phyloP scores from a whole-genome alignment of 2,113 vertebrate genomes.

The Epinephelus lanceolatus region DNA sequence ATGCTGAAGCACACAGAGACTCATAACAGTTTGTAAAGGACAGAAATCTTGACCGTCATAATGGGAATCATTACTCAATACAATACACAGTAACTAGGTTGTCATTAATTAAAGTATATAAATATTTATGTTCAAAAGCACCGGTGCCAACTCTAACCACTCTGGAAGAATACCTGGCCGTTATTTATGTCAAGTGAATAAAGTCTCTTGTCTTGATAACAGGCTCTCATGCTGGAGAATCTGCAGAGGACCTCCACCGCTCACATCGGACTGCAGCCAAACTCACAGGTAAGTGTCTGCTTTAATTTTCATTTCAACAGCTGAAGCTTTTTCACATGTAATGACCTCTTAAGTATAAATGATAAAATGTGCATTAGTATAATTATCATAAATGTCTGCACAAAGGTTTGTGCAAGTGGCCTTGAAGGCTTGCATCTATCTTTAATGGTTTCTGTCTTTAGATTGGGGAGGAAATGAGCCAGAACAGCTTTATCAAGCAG shows the following conservation, averaged over 20 bases:
- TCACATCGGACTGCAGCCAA: slow-evolving; percentile 92
- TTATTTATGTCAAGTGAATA: slow-evolving; percentile 22
- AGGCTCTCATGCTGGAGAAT: slow-evolving; percentile 96
- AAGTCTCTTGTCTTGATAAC: slow-evolving; percentile 56
- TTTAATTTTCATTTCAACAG: slow-evolving; percentile 3
- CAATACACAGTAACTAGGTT: neutral
- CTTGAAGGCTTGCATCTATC: slow-evolving; percentile 10
- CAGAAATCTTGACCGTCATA: neutral
- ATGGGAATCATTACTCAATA: neutral
- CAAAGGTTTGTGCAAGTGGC: neutral
- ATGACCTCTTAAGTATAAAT: neutral
- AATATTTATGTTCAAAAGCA: neutral
- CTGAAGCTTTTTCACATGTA: neutral
- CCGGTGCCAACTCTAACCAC: neutral
- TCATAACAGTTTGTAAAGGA: neutral
- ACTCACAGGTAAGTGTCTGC: slow-evolving; percentile 88
- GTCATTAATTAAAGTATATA: neutral
- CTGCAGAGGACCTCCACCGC: slow-evolving; percentile 92
- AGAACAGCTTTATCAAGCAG: slow-evolving; percentile 96
- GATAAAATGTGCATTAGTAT: neutral
- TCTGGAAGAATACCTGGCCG: neutral
- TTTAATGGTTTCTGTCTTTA: slow-evolving; percentile 67
- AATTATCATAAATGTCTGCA: neutral
- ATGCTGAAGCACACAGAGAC: neutral
- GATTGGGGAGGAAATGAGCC: slow-evolving; percentile 97